Percentiles rank a stretch among this genome's conserved stretches.
phyloP scores from a whole-genome alignment of 2,113 vertebrate species.

The Eidolon helvum region DNA sequence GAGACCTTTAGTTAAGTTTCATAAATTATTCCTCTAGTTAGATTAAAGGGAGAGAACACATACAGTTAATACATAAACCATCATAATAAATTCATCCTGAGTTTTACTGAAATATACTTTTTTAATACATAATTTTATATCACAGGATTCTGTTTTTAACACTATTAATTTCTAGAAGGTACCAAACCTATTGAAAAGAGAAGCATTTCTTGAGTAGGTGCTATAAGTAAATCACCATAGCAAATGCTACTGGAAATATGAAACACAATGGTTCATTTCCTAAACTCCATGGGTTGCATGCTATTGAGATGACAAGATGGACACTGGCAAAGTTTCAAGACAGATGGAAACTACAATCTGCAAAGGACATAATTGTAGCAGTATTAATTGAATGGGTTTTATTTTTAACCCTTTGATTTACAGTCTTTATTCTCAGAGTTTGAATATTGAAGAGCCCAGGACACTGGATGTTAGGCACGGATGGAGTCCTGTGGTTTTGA shows the following conservation, averaged over 20 bases:
- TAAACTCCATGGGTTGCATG: not conserved
- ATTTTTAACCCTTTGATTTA: conserved; percentile 33
- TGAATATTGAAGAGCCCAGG: not conserved
- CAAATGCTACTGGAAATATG: not conserved
- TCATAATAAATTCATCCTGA: not conserved
- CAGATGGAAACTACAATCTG: not conserved
- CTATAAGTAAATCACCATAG: not conserved
- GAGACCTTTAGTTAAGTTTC: not conserved
- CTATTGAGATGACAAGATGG: not conserved
- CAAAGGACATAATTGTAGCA: not conserved
- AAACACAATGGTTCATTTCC: not conserved
- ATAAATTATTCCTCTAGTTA: conserved; percentile 5
- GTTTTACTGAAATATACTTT: conserved; percentile 18
- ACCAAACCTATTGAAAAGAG: not conserved
- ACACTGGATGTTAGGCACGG: not conserved
- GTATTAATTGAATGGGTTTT: not conserved
- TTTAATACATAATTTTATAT: not conserved
- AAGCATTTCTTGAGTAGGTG: not conserved
- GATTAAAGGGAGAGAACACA: not conserved
- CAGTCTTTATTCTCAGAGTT: not conserved
- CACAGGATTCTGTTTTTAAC: not conserved
- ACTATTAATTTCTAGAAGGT: not conserved
- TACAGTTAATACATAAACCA: not conserved
- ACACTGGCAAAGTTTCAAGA: not conserved
- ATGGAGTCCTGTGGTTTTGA: not conserved